These are phyloP conservation scores for Cheirogaleus major DNA, from an alignment of 2,797 vertebrate species.

Conservation along the genomic window DNA sequence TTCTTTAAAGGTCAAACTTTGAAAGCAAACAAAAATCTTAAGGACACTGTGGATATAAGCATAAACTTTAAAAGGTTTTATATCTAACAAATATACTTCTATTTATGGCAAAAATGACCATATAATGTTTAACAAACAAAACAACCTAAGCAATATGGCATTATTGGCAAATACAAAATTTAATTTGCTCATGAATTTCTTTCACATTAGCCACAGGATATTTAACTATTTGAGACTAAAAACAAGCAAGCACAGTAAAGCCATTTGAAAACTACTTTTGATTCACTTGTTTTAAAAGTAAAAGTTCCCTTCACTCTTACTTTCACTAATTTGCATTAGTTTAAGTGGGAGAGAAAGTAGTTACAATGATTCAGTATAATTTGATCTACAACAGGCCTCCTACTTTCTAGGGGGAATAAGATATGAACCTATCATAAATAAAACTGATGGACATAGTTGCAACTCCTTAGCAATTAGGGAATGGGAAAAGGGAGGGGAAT, in stretches of 20 bases:
- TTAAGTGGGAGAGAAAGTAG: background rate
- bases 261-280: background rate
- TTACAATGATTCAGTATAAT: background rate
- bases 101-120: background rate
- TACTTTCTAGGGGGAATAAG: background rate
- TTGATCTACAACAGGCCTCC: background rate
- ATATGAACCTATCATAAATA: constrained; percentile 55
- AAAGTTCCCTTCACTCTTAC: background rate
- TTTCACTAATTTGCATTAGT: background rate
- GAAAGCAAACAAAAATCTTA: constrained; percentile 1
- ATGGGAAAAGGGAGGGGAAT: constrained; percentile 66
- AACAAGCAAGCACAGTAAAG: background rate
- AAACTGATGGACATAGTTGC: constrained; percentile 54
- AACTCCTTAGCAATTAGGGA: constrained; percentile 65
- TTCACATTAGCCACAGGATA: background rate
- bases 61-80: background rate
- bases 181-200: background rate
- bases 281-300: constrained; percentile 6
- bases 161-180: background rate
- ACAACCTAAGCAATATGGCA: background rate
- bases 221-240: background rate
- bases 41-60: background rate
- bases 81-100: background rate
- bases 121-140: background rate
- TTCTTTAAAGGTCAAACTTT: background rate